Base-by-base conservation (phyloP, 2,888 invertebrate species). In the Cheilosia vulpina region DNA sequence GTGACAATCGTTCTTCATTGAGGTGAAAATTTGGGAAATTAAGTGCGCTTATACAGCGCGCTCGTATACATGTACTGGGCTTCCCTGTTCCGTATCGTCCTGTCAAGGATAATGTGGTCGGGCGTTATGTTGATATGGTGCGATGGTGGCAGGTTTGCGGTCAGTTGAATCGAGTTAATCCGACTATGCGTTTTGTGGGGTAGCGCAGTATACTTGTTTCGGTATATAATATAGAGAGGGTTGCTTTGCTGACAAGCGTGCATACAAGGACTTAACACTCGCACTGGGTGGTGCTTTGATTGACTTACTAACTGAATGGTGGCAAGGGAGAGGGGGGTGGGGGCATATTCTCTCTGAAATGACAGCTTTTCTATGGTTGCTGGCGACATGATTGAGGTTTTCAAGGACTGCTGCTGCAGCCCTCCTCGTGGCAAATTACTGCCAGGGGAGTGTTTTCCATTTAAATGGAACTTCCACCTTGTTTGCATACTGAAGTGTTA, bases 391-490 rank as follows among this genome's bases (percentile, higher is more conserved):
- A 85, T 81, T 81, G 80, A 81, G 81, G 81, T 72, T 81, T 85
- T 85, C 85, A 85, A 81, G 85, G 76, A 85, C 76, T 76, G 38
- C 76, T 80, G 47, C 69, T 55, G 69, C 65, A 79, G 47, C 24
- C 66, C 31, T 31, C 31, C 60, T 62, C 62, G 76, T 76, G 57
- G 62, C 80, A 77, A 85, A 81, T 85, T 81, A 85, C 76, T 53
- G 34, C 68, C 7, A 38, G 45, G 72, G 75, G 79, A 65, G 50
- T 85, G 85, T 85, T 85, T 85, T 81, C 85, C 85, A 81, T 85
- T 81, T 85, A 85, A 85, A 85, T 85, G 81, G 81, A 85, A 85
- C 85, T 81, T 80, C 85, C 85, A 85, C 76, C 85, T 85, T 85
- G 85, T 85, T 85, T 85, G 85, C 85, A 85, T 85, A 81, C 81